Percentiles rank a stretch among this genome's conserved stretches.
phyloP scores from a whole-genome alignment of 2,113 vertebrate species.

The Podarcis cretensis region DNA sequence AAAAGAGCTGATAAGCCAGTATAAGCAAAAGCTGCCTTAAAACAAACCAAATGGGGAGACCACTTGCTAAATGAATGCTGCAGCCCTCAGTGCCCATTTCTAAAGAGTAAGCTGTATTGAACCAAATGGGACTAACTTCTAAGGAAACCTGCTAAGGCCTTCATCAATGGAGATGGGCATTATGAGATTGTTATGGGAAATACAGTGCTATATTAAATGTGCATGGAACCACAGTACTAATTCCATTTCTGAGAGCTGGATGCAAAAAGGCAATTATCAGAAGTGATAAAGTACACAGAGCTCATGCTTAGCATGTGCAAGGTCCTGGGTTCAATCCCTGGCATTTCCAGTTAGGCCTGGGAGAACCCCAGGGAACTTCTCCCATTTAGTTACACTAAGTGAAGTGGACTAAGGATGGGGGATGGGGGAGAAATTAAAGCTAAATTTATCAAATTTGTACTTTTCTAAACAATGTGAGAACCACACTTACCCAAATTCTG shows the following conservation, averaged over 20 bases:
- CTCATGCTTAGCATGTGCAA: background rate
- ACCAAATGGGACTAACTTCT: background rate
- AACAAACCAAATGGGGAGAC: background rate
- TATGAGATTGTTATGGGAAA: background rate
- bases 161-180: background rate
- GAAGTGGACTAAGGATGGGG: background rate
- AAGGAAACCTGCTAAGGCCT: too few species aligned
- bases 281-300: background rate
- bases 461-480: too few species aligned
- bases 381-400: background rate
- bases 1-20: background rate
- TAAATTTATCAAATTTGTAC: too few species aligned
- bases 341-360: background rate
- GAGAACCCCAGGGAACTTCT: background rate
- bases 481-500: too few species aligned
- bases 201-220: background rate
- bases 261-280: background rate
- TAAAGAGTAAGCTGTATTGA: background rate
- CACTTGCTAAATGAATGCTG: background rate
- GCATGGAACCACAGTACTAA: background rate
- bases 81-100: background rate
- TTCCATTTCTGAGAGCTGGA: background rate
- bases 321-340: background rate
- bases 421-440: too few species aligned
- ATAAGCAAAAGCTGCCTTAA: background rate